Conservation (phyloP, 2,113 vertebrate species). For the Grus americana region DNA sequence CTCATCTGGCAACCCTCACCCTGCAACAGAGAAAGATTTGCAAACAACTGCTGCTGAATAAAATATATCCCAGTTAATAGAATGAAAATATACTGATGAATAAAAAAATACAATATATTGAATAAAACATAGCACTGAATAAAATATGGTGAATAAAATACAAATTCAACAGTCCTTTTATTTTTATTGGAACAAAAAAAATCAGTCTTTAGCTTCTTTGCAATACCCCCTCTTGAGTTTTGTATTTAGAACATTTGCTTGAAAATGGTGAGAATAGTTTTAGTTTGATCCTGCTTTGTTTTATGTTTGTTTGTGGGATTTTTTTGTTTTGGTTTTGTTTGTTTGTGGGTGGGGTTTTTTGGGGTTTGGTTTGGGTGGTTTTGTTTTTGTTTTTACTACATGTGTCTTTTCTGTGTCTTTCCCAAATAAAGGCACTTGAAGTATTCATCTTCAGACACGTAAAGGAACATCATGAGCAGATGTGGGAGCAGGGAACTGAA, state of each 20-base stretch:
- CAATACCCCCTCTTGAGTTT: rapidly evolving
- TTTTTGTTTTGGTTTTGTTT: too few species aligned
- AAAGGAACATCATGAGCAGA: neutral
- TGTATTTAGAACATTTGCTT: neutral
- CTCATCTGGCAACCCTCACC: neutral
- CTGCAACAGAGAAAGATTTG: neutral
- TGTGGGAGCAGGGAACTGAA: neutral
- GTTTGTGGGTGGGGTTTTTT: too few species aligned
- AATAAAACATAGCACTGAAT: neutral
- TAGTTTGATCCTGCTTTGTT: neutral
- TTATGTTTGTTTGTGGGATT: too few species aligned
- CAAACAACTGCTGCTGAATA: neutral
- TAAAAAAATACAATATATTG: neutral
- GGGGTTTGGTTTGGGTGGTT: too few species aligned
- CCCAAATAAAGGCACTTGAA: neutral
- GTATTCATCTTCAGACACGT: neutral
- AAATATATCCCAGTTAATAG: neutral
- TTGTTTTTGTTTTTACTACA: neutral
- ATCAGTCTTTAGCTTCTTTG: neutral
- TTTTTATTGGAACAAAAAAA: neutral
- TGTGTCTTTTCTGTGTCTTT: neutral
- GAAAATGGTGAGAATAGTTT: neutral
- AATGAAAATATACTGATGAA: neutral
- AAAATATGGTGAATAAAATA: neutral
- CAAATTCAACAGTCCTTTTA: neutral